A percentile compares a stretch with the other conserved stretches of the same genome.
These are phyloP conservation scores for Ochotona curzoniae DNA, from an alignment of 2,113 vertebrate genomes.

Conservation along the genomic window DNA sequence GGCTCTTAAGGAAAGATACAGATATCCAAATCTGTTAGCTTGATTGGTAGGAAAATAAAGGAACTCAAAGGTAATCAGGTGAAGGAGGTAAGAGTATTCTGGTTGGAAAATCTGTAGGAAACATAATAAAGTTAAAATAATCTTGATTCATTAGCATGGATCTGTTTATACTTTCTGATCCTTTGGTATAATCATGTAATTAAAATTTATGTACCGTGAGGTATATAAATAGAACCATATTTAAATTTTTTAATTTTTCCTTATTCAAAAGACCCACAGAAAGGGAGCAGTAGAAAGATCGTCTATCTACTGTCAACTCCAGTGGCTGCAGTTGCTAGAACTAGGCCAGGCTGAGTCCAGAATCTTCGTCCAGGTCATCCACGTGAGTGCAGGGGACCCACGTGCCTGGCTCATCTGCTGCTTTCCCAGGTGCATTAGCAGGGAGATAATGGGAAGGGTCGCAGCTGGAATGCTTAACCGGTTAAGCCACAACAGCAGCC, in stretches of 20 bases:
- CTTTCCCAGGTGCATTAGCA: background rate
- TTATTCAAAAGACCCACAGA: too few relatives aligned
- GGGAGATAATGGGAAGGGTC: too few relatives aligned
- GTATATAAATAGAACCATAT: too few relatives aligned
- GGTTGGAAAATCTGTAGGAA: background rate
- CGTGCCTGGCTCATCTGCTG: background rate
- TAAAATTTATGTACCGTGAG: background rate
- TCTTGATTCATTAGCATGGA: background rate
- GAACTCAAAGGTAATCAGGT: background rate
- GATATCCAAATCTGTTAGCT: conserved; percentile 11
- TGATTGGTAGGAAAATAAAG: conserved; percentile 3
- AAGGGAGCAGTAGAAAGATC: too few relatives aligned
- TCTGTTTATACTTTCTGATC: conserved; percentile 29
- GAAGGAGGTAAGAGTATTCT: conserved; percentile 15
- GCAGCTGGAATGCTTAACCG: too few relatives aligned
- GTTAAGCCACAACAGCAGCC: too few relatives aligned
- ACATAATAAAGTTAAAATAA: conserved; percentile 6
- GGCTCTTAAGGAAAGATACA: background rate
- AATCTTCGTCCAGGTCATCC: too few relatives aligned
- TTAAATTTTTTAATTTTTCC: too few relatives aligned
- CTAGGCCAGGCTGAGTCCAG: too few relatives aligned
- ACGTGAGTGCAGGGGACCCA: too few relatives aligned
- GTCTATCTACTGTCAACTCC: too few relatives aligned
- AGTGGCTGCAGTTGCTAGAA: background rate
- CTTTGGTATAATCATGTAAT: conserved; percentile 38